Evolutionary conservation across 2,888 invertebrate species (phyloP), one percentile per base, ranked within the genome.

Genomic region (Serripes groenlandicus): DNA sequence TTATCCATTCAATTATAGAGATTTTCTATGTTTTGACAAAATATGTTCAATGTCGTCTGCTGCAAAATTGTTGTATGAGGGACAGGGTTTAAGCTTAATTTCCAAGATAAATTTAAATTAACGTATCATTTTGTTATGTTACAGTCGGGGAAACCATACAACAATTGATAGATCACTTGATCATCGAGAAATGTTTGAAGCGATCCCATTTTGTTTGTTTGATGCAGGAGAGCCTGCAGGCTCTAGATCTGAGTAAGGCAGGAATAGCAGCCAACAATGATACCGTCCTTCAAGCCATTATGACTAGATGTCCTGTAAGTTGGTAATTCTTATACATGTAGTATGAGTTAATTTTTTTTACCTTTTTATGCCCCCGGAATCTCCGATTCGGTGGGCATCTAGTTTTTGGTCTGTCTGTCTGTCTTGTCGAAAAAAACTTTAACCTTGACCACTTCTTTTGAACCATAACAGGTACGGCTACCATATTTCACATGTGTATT

Each of bases 151-250:
- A 82, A 11, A 75, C 81, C 69, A 70, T 82, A 52, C 86, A 84
- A 49, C 81, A 86, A 4, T 66, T 91, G 28, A 76, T 91, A 5
- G 71, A 89, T 58, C 72, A 66, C 23, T 66, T 91, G 68, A 66
- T 84, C 9, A 56, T 60, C 23, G 72, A 82, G 52, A 82, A 81
- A 9, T 71, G 84, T 56, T 66, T 91, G 30, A 82, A 85, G 62
- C 72, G 87, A n/a, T 71, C 82, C 52, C 90, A 90, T 71, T 85
- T 91, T 15, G 86, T 89, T 30, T 34, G 89, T 11, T 78, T 91
- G 21, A 69, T 91, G 23, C 81, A 86, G 71, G 75, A 70, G 11
- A 80, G 85, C 37, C 34, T 91, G 18, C 81, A 77, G 15, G 62
- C 64, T 3, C 79, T 90, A 30, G 77, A 90, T 73, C 83, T 91